A percentile compares a stretch with the other conserved stretches of the same genome.
phyloP scores from a whole-genome alignment of 2,797 vertebrate species.

The Periparus ater region DNA sequence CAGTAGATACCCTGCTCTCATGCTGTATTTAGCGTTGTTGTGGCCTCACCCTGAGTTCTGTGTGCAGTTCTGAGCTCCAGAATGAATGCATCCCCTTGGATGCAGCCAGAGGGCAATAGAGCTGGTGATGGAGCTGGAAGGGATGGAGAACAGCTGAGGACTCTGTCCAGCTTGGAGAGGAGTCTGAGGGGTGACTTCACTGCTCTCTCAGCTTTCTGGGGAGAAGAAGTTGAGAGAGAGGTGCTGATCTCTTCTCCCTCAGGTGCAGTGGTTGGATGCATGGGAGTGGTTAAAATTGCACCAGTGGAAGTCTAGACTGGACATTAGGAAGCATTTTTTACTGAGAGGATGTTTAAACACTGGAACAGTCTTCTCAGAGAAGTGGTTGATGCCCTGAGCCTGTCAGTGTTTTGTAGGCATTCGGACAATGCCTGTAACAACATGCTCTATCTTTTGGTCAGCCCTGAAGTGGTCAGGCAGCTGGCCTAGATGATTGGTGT shows the following conservation, averaged over 20 bases:
- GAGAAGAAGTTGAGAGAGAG: too few relatives aligned
- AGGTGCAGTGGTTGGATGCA: not conserved
- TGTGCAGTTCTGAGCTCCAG: not conserved
- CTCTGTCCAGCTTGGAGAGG: not conserved
- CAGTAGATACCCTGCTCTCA: not conserved
- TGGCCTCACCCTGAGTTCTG: not conserved
- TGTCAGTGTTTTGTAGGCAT: not conserved
- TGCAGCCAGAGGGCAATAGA: not conserved
- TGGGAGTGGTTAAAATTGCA: not conserved
- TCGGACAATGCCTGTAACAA: not conserved
- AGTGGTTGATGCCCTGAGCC: not conserved
- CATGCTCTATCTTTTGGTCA: not conserved
- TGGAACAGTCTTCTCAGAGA: not conserved
- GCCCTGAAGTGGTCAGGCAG: not conserved
- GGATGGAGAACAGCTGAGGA: not conserved
- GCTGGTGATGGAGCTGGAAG: not conserved
- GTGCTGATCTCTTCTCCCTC: not conserved
- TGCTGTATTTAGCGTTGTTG: fast-evolving
- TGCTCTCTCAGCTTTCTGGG: not conserved
- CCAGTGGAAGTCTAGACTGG: not conserved
- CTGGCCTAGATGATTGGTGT: not conserved
- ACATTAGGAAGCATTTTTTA: not conserved
- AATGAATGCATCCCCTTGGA: not conserved
- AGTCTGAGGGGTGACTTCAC: not conserved
- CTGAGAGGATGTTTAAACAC: not conserved